phyloP scores from a whole-genome alignment of 2,113 vertebrate genomes.

The Cairina moschata region DNA sequence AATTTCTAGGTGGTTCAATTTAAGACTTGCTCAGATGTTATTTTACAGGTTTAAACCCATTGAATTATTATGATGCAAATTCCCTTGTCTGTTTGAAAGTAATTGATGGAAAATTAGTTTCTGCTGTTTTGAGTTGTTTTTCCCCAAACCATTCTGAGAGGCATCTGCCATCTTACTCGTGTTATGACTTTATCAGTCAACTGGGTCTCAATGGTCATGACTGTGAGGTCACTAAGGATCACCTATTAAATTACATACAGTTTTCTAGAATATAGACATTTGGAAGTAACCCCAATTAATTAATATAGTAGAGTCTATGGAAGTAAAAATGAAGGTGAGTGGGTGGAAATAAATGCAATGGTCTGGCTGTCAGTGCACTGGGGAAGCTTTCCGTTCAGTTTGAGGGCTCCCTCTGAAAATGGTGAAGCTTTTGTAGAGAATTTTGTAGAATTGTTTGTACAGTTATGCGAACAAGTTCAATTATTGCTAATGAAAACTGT shows the following conservation, averaged over 20 bases:
- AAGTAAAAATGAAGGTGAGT: not conserved
- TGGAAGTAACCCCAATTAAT: not conserved
- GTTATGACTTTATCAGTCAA: not conserved
- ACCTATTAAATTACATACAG: not conserved
- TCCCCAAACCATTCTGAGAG: not conserved
- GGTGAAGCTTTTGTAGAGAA: not conserved
- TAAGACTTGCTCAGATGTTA: not conserved
- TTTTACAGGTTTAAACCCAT: not conserved
- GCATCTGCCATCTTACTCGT: not conserved
- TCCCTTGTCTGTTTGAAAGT: not conserved
- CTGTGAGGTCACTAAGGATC: not conserved
- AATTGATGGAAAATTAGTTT: not conserved
- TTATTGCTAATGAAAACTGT: not conserved
- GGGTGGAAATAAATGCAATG: not conserved
- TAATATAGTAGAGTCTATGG: not conserved
- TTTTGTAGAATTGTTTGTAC: not conserved
- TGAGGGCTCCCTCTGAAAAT: not conserved
- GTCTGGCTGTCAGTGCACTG: not conserved
- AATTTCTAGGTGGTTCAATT: not conserved
- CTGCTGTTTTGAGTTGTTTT: not conserved
- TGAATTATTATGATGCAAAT: not conserved
- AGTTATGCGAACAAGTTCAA: not conserved
- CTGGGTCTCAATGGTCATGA: not conserved
- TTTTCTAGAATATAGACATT: not conserved
- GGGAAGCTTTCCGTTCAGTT: not conserved